A percentile compares a stretch with the other conserved stretches of the same genome.
Evolutionary conservation across 2,113 vertebrate species (phyloP).

Genomic region (Sitta europaea): DNA sequence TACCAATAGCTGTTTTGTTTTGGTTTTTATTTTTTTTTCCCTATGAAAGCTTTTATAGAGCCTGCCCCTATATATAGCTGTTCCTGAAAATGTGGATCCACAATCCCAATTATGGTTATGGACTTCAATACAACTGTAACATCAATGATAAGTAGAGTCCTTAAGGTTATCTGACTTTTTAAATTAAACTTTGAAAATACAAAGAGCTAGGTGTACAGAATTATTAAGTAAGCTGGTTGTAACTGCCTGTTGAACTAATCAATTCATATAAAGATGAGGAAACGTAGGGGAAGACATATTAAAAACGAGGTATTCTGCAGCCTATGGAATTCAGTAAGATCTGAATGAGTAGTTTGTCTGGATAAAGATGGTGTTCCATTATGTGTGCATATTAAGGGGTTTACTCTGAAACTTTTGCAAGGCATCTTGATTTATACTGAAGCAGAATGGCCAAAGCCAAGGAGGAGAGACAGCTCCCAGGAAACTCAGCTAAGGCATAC

Average conservation of each 20-base stretch:
- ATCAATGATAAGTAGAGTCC: background rate
- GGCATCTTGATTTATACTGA: background rate
- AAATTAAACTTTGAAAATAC: background rate
- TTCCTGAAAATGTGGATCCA: background rate
- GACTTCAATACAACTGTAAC: background rate
- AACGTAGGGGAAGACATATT: background rate
- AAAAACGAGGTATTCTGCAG: background rate
- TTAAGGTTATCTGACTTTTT: background rate
- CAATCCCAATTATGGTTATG: background rate
- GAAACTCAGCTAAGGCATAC: background rate
- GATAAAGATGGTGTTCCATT: background rate
- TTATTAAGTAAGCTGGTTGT: background rate
- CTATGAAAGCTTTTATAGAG: background rate
- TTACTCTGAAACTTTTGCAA: background rate
- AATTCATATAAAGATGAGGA: background rate
- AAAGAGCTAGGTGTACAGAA: background rate
- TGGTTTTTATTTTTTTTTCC: background rate
- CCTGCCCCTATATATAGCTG: background rate
- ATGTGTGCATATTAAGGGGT: background rate
- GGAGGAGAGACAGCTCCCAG: background rate
- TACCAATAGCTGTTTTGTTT: background rate
- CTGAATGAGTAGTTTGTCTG: background rate
- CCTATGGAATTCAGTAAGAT: background rate
- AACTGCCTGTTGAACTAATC: background rate
- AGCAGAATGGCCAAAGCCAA: background rate